Base-by-base conservation (phyloP, 2,888 invertebrate genomes). In the Salticus scenicus region DNA sequence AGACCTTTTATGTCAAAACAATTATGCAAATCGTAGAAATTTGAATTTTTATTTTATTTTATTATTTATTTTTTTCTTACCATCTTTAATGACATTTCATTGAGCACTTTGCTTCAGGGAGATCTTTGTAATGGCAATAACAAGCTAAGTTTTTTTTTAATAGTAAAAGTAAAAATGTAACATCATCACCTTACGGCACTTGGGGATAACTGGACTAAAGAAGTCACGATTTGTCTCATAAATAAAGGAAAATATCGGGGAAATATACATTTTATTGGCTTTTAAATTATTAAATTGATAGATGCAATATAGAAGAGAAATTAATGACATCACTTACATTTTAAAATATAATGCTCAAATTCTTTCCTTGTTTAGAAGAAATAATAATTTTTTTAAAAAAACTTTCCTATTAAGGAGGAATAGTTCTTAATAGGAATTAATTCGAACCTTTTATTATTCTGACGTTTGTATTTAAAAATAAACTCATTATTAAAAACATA, bases 281-380 rank as follows among this genome's bases (percentile, higher is more conserved):
- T 57, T 57, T 5, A 57, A 57, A 57, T 17, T 57, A 57, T 57
- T 24, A 57, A 4, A 24, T 57, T 57, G 57, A 57, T 57, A 57
- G 24, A 57, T 57, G 24, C 24, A 20, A 57, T 5, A 24, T 5
- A 12, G 17, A 24, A 24, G 20, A 17, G 12, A 24, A 24, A 57
- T 57, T 20, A 57, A 24, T 57, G 24, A 47, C 17, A 7, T 47
- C 17, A 12, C 17, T 17, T 12, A 12, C 7, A 8, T 37, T 37
- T 37, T 37, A 12, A 12, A 37, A 14, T n/a, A 5, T 47, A 47
- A 47, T 47, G 17, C n/a, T 2, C 47, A n/a, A n/a, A n/a, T n/a
- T n/a, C n/a, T n/a, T n/a, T n/a, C n/a, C n/a, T n/a, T n/a, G n/a
- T n/a, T n/a, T n/a, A n/a, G n/a, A n/a, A n/a, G n/a, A n/a, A n/a